Percentiles rank a stretch among this genome's conserved stretches.
These are phyloP conservation scores for Antechinus stuartii DNA, from an alignment of 2,113 vertebrate species.

Conservation along the genomic window DNA sequence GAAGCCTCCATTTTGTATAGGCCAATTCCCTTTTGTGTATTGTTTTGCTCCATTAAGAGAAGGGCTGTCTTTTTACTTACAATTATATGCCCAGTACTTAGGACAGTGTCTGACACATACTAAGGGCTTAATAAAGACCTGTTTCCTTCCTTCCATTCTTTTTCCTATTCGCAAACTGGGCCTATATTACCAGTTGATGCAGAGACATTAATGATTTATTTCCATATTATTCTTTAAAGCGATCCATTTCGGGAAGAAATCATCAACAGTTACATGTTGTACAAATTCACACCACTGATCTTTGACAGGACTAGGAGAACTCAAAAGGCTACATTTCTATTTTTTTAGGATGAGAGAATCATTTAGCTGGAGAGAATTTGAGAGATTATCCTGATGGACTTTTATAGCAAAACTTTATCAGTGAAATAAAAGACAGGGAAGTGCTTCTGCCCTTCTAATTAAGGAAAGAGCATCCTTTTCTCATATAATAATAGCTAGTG, in stretches of 20 bases:
- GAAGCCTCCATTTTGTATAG: background rate
- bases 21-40: background rate
- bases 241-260: background rate
- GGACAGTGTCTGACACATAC: background rate
- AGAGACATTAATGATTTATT: background rate
- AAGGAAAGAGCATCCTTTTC: background rate
- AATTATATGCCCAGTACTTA: background rate
- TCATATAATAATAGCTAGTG: background rate
- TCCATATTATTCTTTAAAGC: background rate
- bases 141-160: background rate
- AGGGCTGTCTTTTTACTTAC: background rate
- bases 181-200: background rate
- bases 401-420: conserved; percentile 2
- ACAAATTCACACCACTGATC: background rate
- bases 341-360: background rate
- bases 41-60: background rate
- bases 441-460: conserved; percentile 21
- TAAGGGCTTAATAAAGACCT: background rate
- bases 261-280: background rate
- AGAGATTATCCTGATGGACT: background rate
- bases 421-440: background rate
- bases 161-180: background rate
- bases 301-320: background rate
- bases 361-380: background rate
- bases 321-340: background rate